Base-by-base conservation (phyloP, 2,797 vertebrate genomes). In the Denticeps clupeoides region DNA sequence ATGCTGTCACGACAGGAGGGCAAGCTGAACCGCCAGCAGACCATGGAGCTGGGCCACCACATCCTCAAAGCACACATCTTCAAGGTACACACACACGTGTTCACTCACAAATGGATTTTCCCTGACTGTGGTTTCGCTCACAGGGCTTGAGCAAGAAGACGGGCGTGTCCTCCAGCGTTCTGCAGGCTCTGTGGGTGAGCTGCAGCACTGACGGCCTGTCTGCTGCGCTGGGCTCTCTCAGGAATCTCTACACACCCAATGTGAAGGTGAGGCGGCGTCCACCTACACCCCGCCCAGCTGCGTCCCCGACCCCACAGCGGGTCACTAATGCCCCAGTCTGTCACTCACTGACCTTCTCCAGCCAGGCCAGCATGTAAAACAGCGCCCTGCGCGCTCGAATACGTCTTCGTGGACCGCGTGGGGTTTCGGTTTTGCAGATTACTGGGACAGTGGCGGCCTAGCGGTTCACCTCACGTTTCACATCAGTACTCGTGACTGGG, bases 21-120 rank as follows among this genome's bases (percentile, higher is more conserved):
- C 21, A 99, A 97, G 66, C 69, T 99, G 70, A 99, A 97, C 74
- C 88, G 93, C 15, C 95, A 99, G 59, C 95, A 99, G 64, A 98
- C 95, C 2, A 91, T 99, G 89, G 95, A 99, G 74, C 88, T 99
- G 2, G 95, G 95, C 41, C 95, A 98, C 59, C 95, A 99, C 72
- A 95, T 99, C 64, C 88, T 99, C 38, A 98, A 99, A 79, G 95
- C 95, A 24, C 95, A 98, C 71, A 99, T 99, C 70, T 99, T 97
- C 68, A 99, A 99, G 91, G 94, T 95, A 80, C 65, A 57, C 9
- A 18, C n/a, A 29, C 4, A 46, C 35, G 38, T 16, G 37, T 29
- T n/a, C 26, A 49, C 3, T 31, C 35, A 26, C 21, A 32, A 13
- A n/a, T 25, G 31, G 2, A 16, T 45, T 44, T 16, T 13, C 3